Evolutionary conservation across 2,113 vertebrate genomes (phyloP).

Genomic region (Catharus minimus): DNA sequence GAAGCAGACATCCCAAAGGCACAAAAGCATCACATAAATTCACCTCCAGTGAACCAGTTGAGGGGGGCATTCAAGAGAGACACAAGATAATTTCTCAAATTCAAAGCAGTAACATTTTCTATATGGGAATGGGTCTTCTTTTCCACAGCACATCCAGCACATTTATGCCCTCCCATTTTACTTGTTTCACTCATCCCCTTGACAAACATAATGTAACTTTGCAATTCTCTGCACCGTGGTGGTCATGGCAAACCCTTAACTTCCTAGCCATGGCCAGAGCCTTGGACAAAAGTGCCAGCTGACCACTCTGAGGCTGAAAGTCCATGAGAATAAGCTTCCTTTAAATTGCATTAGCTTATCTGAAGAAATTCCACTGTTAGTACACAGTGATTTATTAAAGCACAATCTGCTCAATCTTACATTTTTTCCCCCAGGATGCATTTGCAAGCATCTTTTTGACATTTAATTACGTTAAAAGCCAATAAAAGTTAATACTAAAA

Average conservation of each 20-base stretch:
- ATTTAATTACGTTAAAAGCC: not conserved
- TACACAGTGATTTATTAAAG: not conserved
- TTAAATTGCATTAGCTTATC: not conserved
- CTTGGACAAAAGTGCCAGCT: not conserved
- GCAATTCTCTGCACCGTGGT: not conserved
- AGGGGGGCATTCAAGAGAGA: not conserved
- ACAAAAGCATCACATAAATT: not conserved
- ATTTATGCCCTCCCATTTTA: not conserved
- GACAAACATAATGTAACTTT: not conserved
- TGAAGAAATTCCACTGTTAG: not conserved
- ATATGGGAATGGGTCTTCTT: not conserved
- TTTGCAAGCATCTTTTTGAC: not conserved
- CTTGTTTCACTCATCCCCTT: not conserved
- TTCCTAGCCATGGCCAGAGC: not conserved
- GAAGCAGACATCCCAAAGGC: not conserved
- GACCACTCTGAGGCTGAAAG: not conserved
- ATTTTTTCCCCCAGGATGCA: accelerated
- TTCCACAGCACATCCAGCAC: not conserved
- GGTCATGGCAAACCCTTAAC: not conserved
- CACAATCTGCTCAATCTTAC: not conserved
- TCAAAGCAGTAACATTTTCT: not conserved
- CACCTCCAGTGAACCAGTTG: not conserved
- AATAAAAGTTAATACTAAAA: not conserved
- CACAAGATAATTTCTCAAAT: not conserved
- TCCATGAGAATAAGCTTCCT: not conserved